phyloP scores from a whole-genome alignment of 2,113 vertebrate species.

The Pogona vitticeps region DNA sequence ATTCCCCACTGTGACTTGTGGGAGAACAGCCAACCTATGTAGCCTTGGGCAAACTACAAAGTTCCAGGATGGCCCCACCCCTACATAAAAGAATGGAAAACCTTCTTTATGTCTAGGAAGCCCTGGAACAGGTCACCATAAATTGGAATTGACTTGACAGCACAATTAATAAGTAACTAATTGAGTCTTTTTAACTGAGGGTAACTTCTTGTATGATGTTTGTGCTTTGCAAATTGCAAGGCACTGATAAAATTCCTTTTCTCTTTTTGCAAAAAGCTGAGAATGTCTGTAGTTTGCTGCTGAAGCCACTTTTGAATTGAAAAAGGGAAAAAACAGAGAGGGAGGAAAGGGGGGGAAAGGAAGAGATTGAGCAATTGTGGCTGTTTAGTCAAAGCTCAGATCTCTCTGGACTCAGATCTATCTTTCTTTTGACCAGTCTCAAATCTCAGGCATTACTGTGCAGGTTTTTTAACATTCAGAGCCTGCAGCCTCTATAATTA shows the following conservation, averaged over 20 bases:
- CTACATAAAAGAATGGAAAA: too few species aligned
- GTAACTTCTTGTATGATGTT: background rate
- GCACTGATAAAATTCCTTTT: background rate
- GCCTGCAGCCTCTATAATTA: conserved; percentile 51
- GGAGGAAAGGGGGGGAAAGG: conserved; percentile 24
- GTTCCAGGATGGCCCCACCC: too few species aligned
- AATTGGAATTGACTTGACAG: background rate
- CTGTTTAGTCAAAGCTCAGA: conserved; percentile 32
- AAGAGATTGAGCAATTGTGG: background rate
- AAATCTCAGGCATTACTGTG: conserved; percentile 45
- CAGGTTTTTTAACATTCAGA: conserved; percentile 46
- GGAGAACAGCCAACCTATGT: too few species aligned
- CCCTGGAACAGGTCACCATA: too few species aligned
- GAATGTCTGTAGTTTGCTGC: background rate
- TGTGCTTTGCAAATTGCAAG: conserved; percentile 19
- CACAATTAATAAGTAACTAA: background rate
- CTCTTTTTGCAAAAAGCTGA: background rate
- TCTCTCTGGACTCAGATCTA: conserved; percentile 50
- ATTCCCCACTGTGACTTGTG: too few species aligned
- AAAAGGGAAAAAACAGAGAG: background rate
- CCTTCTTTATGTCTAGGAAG: too few species aligned
- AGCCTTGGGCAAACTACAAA: too few species aligned
- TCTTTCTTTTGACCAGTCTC: conserved; percentile 46
- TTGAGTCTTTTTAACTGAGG: background rate
- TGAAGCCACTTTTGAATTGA: conserved; percentile 40